phyloP scores from a whole-genome alignment of 1,140 invertebrate species.

The Metaphire vulgaris region DNA sequence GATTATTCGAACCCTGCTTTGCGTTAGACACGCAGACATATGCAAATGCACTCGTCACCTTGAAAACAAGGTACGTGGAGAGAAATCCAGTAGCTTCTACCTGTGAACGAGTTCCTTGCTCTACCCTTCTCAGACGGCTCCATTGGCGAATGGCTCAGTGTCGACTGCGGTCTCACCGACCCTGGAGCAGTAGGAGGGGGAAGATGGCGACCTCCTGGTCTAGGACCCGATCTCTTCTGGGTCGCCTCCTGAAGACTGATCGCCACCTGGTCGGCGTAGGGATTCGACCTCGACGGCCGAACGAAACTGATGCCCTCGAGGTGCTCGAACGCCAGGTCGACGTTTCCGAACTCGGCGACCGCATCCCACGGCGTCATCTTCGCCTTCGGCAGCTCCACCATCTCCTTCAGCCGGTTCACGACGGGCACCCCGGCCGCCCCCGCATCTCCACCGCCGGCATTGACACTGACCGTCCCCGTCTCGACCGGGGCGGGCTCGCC shows the following conservation, averaged over 20 bases:
- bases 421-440: conserved; percentile 8
- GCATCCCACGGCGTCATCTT: conserved; percentile 68
- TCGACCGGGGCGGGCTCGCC: conserved; percentile 30
- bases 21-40: too few relatives aligned
- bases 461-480: neutral
- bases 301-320: neutral
- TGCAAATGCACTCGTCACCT: too few relatives aligned
- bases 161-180: too few relatives aligned
- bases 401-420: conserved; percentile 50
- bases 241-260: neutral
- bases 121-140: too few relatives aligned
- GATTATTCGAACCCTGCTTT: too few relatives aligned
- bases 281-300: neutral
- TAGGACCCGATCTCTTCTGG: neutral
- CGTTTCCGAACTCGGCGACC: conserved; percentile 60
- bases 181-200: neutral
- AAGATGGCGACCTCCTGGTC: neutral
- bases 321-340: conserved; percentile 50
- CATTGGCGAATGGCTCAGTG: too few relatives aligned
- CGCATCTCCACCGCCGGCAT: neutral
- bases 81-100: neutral
- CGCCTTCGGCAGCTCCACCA: conserved; percentile 55
- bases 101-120: neutral
- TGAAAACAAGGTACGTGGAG: neutral
- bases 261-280: neutral